Percentiles rank a stretch among this genome's conserved stretches.
phyloP scores from a whole-genome alignment of 2,113 vertebrate species.

The Lynx canadensis region DNA sequence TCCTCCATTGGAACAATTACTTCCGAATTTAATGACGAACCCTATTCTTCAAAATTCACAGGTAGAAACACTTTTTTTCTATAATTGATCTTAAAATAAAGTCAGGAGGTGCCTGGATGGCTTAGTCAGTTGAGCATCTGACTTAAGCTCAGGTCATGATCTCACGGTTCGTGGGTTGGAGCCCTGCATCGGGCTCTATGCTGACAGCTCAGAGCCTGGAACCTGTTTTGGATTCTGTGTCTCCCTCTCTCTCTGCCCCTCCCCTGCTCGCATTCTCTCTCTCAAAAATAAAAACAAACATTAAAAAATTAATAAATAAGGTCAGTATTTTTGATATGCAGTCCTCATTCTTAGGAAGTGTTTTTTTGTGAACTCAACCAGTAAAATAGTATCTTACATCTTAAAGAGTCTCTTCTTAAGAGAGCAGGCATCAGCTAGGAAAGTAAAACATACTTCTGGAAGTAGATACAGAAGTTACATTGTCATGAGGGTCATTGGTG shows the following conservation, averaged over 20 bases:
- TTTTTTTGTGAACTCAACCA: background rate
- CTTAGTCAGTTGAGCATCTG: no score
- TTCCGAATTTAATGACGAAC: background rate
- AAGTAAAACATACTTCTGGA: slow-evolving; percentile 11
- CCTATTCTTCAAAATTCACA: background rate
- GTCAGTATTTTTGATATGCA: background rate
- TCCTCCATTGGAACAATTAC: background rate
- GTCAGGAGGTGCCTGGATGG: background rate
- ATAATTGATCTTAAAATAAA: background rate
- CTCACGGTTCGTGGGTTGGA: no score
- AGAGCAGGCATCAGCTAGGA: background rate
- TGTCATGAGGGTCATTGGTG: background rate
- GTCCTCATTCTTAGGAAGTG: background rate
- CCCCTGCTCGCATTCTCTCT: no score
- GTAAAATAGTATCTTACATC: background rate
- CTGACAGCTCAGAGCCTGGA: no score
- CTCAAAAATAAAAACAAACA: no score
- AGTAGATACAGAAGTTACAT: background rate
- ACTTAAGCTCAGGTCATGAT: no score
- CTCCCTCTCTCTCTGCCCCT: no score
- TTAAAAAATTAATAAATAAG: no score
- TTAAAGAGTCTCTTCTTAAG: background rate
- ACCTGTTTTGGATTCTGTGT: no score
- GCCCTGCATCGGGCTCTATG: no score
- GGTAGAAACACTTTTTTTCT: background rate